Evolutionary conservation across 2,888 invertebrate species (phyloP).

Genomic region (Eulithis testata): DNA sequence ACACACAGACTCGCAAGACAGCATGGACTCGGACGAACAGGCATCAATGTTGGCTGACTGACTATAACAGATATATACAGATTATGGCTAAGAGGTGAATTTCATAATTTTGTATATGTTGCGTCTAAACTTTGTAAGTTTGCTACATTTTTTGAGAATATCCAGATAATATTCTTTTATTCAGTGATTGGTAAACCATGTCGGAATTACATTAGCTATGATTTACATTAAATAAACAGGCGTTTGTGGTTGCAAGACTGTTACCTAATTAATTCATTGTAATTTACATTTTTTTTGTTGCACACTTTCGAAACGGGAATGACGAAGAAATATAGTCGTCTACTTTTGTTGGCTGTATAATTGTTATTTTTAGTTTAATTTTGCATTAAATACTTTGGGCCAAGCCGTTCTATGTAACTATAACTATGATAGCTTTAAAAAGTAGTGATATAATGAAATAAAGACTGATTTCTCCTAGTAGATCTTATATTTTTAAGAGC

Average conservation of each 20-base stretch:
- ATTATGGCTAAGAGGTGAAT: not conserved
- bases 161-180: too few species aligned
- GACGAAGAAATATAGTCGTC: too few species aligned
- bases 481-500: not conserved
- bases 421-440: not conserved
- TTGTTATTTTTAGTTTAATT: not conserved
- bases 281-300: too few species aligned
- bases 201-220: too few species aligned
- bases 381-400: not conserved
- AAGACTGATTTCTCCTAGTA: constrained; percentile 4
- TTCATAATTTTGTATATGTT: too few species aligned
- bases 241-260: too few species aligned
- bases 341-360: not conserved
- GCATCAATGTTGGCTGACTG: not conserved
- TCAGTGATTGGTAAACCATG: too few species aligned
- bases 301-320: too few species aligned
- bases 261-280: too few species aligned
- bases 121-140: too few species aligned
- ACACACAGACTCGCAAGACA: constrained; percentile 4
- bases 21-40: not conserved
- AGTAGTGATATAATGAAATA: not conserved
- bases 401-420: not conserved
- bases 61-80: not conserved
- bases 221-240: too few species aligned
- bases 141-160: too few species aligned